Percentiles rank a stretch among this genome's conserved stretches.
These are phyloP conservation scores for Leucoma salicis DNA, from an alignment of 2,888 invertebrate species.

Conservation along the genomic window DNA sequence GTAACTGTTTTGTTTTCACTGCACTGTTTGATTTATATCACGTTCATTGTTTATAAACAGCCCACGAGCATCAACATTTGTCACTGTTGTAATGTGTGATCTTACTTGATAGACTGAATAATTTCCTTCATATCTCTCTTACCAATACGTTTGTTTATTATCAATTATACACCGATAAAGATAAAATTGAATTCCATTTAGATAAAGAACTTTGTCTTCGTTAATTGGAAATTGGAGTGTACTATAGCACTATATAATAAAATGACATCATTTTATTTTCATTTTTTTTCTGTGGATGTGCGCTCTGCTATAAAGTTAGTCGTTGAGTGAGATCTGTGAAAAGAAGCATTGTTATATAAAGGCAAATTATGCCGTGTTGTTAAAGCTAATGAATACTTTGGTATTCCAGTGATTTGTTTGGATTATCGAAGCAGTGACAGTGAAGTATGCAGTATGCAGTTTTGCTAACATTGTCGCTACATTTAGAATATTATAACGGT, in stretches of 20 bases:
- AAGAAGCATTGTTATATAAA: conserved; percentile 29
- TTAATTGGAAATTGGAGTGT: conserved; percentile 9
- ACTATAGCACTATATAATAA: neutral
- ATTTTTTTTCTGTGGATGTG: conserved; percentile 9
- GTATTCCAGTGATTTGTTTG: neutral
- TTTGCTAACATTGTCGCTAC: no score
- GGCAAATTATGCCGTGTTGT: neutral
- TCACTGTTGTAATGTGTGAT: conserved; percentile 50
- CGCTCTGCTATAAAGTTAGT: conserved; percentile 18
- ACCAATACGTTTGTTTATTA: conserved; percentile 71
- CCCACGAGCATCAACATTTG: conserved; percentile 38
- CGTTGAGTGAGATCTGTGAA: conserved; percentile 30
- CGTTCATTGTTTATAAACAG: conserved; percentile 54
- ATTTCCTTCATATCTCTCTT: conserved; percentile 39
- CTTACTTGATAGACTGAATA: conserved; percentile 54
- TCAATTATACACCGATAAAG: conserved; percentile 67
- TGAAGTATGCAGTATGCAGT: no score
- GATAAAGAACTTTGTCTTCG: conserved; percentile 41
- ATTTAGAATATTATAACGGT: no score
- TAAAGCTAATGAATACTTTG: neutral
- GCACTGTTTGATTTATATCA: conserved; percentile 24
- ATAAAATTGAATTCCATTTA: conserved; percentile 48
- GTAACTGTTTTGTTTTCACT: conserved; percentile 20
- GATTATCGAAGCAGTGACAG: no score
- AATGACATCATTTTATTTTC: neutral